phyloP scores from a whole-genome alignment of 2,113 vertebrate genomes.

The Phyllostomus discolor region DNA sequence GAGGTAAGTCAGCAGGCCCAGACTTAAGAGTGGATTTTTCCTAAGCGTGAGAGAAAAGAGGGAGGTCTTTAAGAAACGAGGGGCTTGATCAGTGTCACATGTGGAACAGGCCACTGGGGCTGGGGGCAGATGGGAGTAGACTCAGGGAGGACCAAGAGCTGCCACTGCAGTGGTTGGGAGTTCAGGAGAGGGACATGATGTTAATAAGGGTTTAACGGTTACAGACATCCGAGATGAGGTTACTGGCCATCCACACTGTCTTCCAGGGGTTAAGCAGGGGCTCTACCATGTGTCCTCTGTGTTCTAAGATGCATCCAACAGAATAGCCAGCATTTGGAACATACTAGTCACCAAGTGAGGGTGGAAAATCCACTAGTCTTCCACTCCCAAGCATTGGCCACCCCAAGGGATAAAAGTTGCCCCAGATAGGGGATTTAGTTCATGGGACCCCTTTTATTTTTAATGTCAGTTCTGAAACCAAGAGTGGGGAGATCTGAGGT shows the following conservation, averaged over 20 bases:
- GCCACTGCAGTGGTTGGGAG: too few species aligned
- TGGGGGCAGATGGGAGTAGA: too few species aligned
- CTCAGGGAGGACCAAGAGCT: not conserved
- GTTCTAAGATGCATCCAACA: not conserved
- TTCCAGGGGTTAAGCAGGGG: not conserved
- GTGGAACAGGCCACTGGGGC: not conserved
- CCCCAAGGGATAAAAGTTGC: not conserved
- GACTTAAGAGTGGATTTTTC: not conserved
- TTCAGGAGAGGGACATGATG: not conserved
- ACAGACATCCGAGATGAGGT: fast-evolving
- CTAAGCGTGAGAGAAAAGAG: not conserved
- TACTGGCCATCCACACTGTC: not conserved
- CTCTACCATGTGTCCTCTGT: too few species aligned
- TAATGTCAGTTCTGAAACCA: not conserved
- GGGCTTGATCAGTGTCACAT: not conserved
- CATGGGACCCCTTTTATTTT: not conserved
- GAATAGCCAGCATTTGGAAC: not conserved
- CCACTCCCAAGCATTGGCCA: not conserved
- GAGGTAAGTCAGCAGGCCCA: not conserved
- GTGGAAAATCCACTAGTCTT: too few species aligned
- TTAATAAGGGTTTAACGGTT: not conserved
- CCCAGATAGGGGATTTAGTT: too few species aligned
- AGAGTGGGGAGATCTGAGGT: not conserved
- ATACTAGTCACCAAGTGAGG: not conserved
- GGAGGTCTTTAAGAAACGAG: not conserved